phyloP scores from a whole-genome alignment of 1,140 invertebrate species.

The Panonychus citri region DNA sequence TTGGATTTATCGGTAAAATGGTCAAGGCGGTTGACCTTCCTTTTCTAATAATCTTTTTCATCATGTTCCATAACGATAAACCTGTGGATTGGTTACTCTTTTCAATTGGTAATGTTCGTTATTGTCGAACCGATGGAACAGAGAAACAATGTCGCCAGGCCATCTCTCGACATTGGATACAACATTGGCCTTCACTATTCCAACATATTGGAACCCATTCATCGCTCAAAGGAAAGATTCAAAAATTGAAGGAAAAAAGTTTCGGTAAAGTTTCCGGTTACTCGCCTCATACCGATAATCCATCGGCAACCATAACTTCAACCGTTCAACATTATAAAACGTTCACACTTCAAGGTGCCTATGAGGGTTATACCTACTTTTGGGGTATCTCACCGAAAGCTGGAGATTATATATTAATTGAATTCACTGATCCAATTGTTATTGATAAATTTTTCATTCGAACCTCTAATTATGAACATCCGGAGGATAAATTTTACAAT shows the following conservation, averaged over 20 bases:
- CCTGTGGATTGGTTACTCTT: conserved; percentile 90
- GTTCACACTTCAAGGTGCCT: conserved; percentile 54
- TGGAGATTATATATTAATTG: conserved; percentile 56
- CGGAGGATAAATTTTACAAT: conserved; percentile 64
- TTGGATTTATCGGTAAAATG: conserved; percentile 83
- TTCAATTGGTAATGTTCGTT: conserved; percentile 66
- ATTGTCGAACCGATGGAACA: conserved; percentile 63
- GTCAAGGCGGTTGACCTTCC: conserved; percentile 71
- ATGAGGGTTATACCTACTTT: conserved; percentile 67
- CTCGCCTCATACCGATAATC: conserved; percentile 36
- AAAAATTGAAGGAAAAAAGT: conserved; percentile 81
- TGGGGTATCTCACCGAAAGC: conserved; percentile 69
- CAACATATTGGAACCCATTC: conserved; percentile 90
- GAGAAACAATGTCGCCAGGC: conserved; percentile 54
- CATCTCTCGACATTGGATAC: conserved; percentile 54
- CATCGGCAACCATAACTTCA: conserved; percentile 40
- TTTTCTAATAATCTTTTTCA: conserved; percentile 69
- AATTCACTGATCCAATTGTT: conserved; percentile 45
- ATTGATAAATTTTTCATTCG: conserved; percentile 64
- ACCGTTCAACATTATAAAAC: conserved; percentile 62
- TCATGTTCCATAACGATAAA: conserved; percentile 86
- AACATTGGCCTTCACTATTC: conserved; percentile 47
- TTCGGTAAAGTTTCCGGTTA: conserved; percentile 66
- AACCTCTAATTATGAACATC: conserved; percentile 75
- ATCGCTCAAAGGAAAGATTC: conserved; percentile 84